Evolutionary conservation across 2,113 vertebrate species (phyloP), one percentile per base, ranked within the genome.

Genomic region (Thymallus thymallus): DNA sequence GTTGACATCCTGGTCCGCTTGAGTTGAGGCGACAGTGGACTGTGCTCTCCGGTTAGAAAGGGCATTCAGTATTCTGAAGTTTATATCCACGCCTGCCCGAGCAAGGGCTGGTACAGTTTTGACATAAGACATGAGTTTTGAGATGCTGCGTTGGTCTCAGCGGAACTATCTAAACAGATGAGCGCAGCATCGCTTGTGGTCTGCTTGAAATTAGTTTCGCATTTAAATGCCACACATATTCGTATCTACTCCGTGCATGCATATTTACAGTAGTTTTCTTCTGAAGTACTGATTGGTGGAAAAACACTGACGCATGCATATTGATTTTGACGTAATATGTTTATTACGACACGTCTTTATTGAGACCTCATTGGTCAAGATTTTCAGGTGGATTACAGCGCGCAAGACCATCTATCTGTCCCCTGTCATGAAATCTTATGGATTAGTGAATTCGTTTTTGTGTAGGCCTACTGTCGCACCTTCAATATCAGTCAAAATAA

Each of bases 81-180:
- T 18, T 10, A 45, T 80, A 7, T 80, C 64, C 24, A 82, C 23
- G 29, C 82, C 86, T 1, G 74, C 46, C 62, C 80, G 58, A 1
- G 18, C 22, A 41, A 80, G 80, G 66, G 74, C 71, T 5, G 77
- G 26, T 5, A 60, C 61, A 5, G 71, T 23, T 71, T 82, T 91
- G 0, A 81, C 63, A 71, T 85, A 89, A 20, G 84, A 86, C 91
- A 91, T 91, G 16, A 64, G n/a, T 24, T 24, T 6, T 20, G n/a
- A 18, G n/a, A 51, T 22, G 45, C 46, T 7, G 18, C 14, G 0
- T 22, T 62, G 51, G 6, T 56, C 56, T 29, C 51, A 61, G 48
- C 30, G 22, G 13, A 62, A 2, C 5, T 26, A 3, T 18, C 23
- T 16, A 29, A 6, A 12, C 16, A 65, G 23, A 30, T 32, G 26